A percentile compares a stretch with the other conserved stretches of the same genome.
Evolutionary conservation across 2,888 invertebrate species (phyloP).

Genomic region (Andrena dorsata): DNA sequence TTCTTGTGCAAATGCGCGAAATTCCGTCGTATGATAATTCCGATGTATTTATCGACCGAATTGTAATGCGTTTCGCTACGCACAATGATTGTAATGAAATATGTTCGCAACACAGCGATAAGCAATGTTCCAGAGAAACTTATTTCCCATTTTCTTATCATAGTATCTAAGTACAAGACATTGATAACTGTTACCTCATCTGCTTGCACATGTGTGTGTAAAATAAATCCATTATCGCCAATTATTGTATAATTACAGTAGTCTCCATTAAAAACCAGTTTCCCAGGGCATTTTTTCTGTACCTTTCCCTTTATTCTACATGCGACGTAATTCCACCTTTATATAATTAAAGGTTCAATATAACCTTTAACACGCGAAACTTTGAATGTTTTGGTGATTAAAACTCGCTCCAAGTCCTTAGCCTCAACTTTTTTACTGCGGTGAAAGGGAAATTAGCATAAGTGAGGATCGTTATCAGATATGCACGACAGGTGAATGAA

Average conservation of each 20-base stretch:
- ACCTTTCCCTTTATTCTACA: no score
- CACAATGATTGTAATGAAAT: background rate
- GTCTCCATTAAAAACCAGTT: background rate
- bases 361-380: no score
- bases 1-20: background rate
- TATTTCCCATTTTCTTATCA: slow-evolving; percentile 3
- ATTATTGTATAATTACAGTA: background rate
- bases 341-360: no score
- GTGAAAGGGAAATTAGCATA: no score
- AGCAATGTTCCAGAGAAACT: slow-evolving; percentile 30
- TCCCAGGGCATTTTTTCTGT: background rate
- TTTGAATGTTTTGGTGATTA: no score
- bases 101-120: background rate
- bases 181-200: background rate
- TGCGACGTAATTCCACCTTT: no score
- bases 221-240: background rate
- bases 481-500: no score
- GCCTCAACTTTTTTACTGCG: background rate
- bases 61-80: background rate
- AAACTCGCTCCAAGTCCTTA: no score
- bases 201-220: background rate
- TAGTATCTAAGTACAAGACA: slow-evolving; percentile 6
- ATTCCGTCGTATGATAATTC: no score
- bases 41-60: background rate
- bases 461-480: no score